A percentile compares a stretch with the other conserved stretches of the same genome.
Conservation (phyloP, 2,113 vertebrate genomes). For the Bubalus kerabau region DNA sequence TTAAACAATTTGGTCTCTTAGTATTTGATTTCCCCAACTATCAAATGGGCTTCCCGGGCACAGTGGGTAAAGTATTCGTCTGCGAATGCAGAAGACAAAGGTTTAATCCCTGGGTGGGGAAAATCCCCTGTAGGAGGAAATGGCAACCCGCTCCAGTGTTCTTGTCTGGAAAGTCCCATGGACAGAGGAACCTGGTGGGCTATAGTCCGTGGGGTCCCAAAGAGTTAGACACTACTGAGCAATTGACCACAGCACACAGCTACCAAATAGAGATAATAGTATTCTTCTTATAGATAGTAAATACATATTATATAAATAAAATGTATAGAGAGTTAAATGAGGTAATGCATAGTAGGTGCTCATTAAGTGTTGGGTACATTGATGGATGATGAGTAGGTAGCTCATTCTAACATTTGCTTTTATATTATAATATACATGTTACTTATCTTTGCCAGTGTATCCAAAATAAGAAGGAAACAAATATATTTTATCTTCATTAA, state of each 20-base stretch:
- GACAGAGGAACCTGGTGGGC: background rate
- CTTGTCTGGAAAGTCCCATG: background rate
- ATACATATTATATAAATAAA: background rate
- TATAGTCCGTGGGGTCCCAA: background rate
- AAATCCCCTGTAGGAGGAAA: background rate
- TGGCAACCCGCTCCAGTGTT: background rate
- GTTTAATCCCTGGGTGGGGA: background rate
- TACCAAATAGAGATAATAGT: background rate
- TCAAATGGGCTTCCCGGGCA: background rate
- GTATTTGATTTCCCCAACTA: background rate
- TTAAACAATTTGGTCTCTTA: background rate
- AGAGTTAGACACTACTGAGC: background rate
- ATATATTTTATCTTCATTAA: background rate
- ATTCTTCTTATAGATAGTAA: background rate
- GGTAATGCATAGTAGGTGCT: background rate
- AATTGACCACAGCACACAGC: background rate
- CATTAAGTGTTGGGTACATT: background rate
- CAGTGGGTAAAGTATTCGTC: background rate
- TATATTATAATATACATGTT: background rate
- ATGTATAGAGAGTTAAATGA: background rate
- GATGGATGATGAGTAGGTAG: background rate
- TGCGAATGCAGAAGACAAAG: rapidly evolving
- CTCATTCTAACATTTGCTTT: background rate
- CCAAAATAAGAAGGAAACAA: background rate
- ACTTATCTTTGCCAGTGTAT: background rate